A percentile compares a stretch with the other conserved stretches of the same genome.
Evolutionary conservation across 2,888 invertebrate species (phyloP).

Genomic region (Crocallis elinguaria): DNA sequence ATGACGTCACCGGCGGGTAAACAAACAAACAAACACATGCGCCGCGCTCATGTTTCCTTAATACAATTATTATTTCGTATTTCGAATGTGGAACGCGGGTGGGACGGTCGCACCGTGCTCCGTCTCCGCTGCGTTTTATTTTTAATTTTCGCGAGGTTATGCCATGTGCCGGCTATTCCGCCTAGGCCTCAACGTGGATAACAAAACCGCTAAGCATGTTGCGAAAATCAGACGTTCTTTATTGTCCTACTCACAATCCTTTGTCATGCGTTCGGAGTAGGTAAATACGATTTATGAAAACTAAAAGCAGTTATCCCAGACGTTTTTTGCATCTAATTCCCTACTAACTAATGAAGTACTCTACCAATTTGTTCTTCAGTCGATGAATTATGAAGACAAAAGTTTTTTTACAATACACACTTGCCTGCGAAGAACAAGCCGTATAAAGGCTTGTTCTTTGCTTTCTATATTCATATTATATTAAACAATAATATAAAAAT

Average conservation of each 20-base stretch:
- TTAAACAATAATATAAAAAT: too few relatives aligned
- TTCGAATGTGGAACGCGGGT: conserved; percentile 80
- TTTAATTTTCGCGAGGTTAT: conserved; percentile 57
- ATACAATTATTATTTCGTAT: conserved; percentile 85
- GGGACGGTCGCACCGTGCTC: conserved; percentile 57
- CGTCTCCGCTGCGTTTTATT: conserved; percentile 50
- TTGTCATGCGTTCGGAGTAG: too few relatives aligned
- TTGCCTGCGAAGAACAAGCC: too few relatives aligned
- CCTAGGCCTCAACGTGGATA: conserved; percentile 20
- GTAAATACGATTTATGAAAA: too few relatives aligned
- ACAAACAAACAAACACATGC: conserved; percentile 86
- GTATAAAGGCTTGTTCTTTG: too few relatives aligned
- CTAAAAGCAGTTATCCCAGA: too few relatives aligned
- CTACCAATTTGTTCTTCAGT: too few relatives aligned
- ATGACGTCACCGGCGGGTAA: conserved; percentile 84
- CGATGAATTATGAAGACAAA: too few relatives aligned
- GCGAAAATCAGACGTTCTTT: conserved; percentile 5
- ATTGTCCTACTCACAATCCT: neutral
- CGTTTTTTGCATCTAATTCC: too few relatives aligned
- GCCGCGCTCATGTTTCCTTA: conserved; percentile 85
- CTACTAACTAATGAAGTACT: too few relatives aligned
- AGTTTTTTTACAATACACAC: too few relatives aligned
- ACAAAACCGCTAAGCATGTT: neutral
- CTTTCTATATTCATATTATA: too few relatives aligned
- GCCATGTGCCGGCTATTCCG: conserved; percentile 36